Percentiles rank a stretch among this genome's conserved stretches.
Evolutionary conservation across 2,113 vertebrate genomes (phyloP).

Genomic region (Antigone vipio): DNA sequence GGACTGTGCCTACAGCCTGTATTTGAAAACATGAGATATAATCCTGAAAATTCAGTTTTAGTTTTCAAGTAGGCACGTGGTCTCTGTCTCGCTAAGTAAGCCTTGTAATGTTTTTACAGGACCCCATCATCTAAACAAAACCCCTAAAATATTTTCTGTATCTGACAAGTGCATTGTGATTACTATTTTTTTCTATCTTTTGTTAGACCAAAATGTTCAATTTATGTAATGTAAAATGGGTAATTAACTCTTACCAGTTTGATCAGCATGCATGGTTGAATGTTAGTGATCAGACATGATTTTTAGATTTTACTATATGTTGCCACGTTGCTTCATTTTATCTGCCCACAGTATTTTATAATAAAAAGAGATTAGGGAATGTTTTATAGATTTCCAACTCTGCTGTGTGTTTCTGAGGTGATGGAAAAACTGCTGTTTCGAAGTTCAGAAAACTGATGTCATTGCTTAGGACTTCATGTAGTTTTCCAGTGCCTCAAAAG

Average conservation of each 20-base stretch:
- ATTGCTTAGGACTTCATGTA: neutral
- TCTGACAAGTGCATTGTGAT: accelerated
- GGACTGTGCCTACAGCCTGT: neutral
- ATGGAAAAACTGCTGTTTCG: neutral
- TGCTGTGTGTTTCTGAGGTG: neutral
- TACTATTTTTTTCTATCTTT: neutral
- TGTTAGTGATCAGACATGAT: neutral
- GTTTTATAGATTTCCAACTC: neutral
- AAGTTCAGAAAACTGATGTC: neutral
- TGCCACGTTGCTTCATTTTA: neutral
- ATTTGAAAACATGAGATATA: neutral
- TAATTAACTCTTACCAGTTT: neutral
- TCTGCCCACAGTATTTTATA: neutral
- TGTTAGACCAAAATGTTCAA: neutral
- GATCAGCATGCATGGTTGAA: no score
- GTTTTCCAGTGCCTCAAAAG: neutral
- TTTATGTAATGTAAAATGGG: neutral
- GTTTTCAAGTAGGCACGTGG: neutral
- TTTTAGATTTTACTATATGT: neutral
- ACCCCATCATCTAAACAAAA: neutral
- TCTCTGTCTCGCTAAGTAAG: neutral
- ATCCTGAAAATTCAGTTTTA: neutral
- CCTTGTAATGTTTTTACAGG: neutral
- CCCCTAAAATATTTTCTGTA: neutral
- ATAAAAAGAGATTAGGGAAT: neutral